Percentiles rank a stretch among this genome's conserved stretches.
phyloP scores from a whole-genome alignment of 2,888 invertebrate genomes.

The Dryococelus australis region DNA sequence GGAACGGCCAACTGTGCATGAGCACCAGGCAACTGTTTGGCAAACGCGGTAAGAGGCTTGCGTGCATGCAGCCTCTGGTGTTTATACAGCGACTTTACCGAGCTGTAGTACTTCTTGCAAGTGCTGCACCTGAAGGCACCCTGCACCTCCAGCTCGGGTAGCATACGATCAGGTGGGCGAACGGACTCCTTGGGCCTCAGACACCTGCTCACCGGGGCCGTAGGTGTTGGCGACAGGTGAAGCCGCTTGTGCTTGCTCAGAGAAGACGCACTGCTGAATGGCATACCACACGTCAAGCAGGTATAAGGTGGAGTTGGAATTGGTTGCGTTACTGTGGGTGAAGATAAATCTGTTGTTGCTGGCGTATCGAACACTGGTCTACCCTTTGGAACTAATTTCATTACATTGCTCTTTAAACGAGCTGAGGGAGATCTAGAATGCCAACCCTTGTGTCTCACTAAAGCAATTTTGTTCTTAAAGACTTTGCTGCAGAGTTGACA shows the following conservation, averaged over 20 bases:
- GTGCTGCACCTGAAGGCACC: slow-evolving; percentile 64
- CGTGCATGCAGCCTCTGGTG: slow-evolving; percentile 66
- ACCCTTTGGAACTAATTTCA: not conserved
- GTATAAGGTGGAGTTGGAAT: not conserved
- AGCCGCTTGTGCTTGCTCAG: not conserved
- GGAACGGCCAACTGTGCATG: slow-evolving; percentile 53
- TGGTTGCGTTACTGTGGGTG: not conserved
- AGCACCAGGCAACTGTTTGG: slow-evolving; percentile 27
- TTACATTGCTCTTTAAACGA: not conserved
- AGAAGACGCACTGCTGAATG: not conserved
- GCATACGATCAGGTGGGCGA: not conserved
- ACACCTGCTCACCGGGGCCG: not conserved
- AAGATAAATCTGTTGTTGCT: not conserved
- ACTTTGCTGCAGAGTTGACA: slow-evolving; percentile 59
- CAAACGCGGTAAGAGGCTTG: not conserved
- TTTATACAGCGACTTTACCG: slow-evolving; percentile 68
- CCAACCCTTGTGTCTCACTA: slow-evolving; percentile 57
- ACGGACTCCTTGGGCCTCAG: not conserved
- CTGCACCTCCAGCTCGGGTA: slow-evolving; percentile 48
- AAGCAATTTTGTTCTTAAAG: slow-evolving; percentile 57
- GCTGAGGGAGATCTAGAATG: slow-evolving; percentile 46
- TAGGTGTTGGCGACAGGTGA: not conserved
- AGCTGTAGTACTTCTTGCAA: slow-evolving; percentile 69
- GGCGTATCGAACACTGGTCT: not conserved
- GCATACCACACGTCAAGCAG: not conserved